These are phyloP conservation scores for Plodia interpunctella DNA, from an alignment of 1,140 invertebrate species.

Conservation along the genomic window DNA sequence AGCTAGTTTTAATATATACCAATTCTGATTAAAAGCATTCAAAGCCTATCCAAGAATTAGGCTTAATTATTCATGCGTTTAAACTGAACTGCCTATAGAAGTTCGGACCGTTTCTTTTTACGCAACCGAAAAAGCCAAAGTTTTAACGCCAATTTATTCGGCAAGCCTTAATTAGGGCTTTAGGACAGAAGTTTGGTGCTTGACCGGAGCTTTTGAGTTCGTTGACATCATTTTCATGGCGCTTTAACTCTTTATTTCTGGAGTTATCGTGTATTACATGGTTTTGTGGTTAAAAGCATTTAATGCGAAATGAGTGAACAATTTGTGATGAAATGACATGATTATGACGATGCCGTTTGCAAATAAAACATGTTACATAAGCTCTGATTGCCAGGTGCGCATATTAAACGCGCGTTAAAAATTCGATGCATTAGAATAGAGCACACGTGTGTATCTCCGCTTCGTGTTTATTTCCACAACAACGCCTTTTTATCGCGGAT, in stretches of 20 bases:
- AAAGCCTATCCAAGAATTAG: neutral
- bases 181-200: neutral
- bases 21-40: neutral
- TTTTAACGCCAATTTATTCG: slow-evolving; percentile 2
- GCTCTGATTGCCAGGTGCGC: no score
- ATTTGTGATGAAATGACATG: no score
- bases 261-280: neutral
- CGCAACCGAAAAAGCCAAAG: neutral
- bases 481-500: no score
- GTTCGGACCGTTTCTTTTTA: neutral
- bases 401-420: no score
- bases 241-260: neutral
- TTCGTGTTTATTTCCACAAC: no score
- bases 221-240: neutral
- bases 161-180: slow-evolving; percentile 5
- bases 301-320: no score
- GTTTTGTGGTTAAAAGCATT: no score
- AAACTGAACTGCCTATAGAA: neutral
- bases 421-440: no score
- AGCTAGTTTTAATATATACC: neutral
- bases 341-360: no score
- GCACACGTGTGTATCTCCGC: no score
- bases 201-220: slow-evolving; percentile 4
- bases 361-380: no score
- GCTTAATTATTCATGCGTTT: slow-evolving; percentile 1